phyloP scores from a whole-genome alignment of 2,797 vertebrate genomes.

The Diglossa cyanea region DNA sequence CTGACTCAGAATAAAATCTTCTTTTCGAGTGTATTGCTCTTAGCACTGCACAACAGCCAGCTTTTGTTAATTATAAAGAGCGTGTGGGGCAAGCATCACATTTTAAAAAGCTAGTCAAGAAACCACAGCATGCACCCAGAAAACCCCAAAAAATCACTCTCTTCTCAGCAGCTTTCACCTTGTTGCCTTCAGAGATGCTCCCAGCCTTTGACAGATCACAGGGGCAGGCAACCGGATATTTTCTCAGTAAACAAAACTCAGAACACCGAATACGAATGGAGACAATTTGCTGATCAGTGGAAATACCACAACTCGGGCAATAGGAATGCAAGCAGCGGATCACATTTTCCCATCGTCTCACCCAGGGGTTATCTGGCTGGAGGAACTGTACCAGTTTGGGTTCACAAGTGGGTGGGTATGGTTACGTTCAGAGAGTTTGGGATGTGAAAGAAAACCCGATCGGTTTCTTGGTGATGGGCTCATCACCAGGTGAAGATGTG shows the following conservation, averaged over 20 bases:
- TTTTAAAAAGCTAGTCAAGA: neutral
- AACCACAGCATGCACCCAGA: neutral
- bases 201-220: neutral
- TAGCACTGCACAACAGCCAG: neutral
- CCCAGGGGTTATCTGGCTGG: neutral
- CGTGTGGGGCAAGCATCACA: neutral
- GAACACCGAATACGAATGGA: neutral
- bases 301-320: slow-evolving; percentile 32
- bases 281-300: slow-evolving; percentile 57
- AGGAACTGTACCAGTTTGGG: neutral
- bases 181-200: slow-evolving; percentile 20
- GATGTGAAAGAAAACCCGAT: neutral
- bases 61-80: neutral
- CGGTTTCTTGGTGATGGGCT: neutral
- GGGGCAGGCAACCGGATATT: slow-evolving; percentile 43
- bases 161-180: slow-evolving; percentile 52
- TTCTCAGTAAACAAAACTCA: slow-evolving; percentile 51
- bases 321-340: slow-evolving; percentile 50
- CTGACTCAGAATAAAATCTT: slow-evolving; percentile 50
- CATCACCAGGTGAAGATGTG: neutral
- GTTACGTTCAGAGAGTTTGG: neutral
- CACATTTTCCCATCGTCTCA: slow-evolving; percentile 52
- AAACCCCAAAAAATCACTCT: neutral
- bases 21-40: slow-evolving; percentile 1
- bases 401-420: neutral